Percentiles rank a stretch among this genome's conserved stretches.
These are phyloP conservation scores for Palythoa heliodiscus DNA, from an alignment of 92 coral and sea anemone species.

Conservation along the genomic window DNA sequence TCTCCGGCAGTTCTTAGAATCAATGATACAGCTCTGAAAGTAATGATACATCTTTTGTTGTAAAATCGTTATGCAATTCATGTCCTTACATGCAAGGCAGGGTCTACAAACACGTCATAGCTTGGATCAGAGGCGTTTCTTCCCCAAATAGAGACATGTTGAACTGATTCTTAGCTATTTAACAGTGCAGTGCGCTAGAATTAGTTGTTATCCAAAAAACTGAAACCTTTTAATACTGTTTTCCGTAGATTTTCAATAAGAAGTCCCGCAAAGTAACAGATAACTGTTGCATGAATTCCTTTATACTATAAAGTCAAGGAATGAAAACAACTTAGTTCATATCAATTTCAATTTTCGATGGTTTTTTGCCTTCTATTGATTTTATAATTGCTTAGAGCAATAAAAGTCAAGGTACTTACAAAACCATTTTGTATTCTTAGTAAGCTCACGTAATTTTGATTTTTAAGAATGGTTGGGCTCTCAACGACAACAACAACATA, in stretches of 20 bases:
- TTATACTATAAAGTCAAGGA: background rate
- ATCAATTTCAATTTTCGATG: background rate
- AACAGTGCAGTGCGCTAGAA: background rate
- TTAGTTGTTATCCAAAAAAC: background rate
- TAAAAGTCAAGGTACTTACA: background rate
- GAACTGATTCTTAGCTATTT: background rate
- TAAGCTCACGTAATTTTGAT: background rate
- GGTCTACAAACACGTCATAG: constrained; percentile 22
- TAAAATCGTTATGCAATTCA: background rate
- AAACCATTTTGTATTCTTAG: background rate
- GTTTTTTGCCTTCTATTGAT: background rate
- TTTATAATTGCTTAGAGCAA: background rate
- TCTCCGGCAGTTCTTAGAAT: background rate
- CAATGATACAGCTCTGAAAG: background rate
- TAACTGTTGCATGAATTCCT: background rate
- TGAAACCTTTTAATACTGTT: background rate
- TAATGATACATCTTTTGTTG: background rate
- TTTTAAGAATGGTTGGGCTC: background rate
- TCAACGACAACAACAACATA: background rate
- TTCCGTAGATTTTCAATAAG: background rate
- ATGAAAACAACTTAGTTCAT: background rate
- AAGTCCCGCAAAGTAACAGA: background rate
- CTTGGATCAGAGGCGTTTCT: constrained; percentile 8
- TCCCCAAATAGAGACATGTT: background rate
- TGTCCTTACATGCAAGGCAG: background rate